Evolutionary conservation across 2,797 vertebrate genomes (phyloP), one percentile per base, ranked within the genome.

Genomic region (Amazona finschi): DNA sequence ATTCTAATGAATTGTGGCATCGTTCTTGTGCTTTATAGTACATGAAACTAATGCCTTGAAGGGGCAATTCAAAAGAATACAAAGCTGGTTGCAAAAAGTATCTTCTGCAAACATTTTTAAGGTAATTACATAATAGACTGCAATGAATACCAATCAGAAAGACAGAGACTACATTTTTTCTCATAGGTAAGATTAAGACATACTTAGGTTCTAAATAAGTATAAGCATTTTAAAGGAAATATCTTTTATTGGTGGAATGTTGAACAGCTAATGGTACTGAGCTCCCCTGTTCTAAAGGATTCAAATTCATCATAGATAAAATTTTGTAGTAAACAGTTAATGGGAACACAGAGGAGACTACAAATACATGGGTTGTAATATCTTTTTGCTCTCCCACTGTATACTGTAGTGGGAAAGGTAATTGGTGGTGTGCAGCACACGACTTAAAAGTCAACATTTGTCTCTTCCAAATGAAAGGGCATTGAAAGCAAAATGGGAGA

Each of bases 51-150:
- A 64, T 93, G 90, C 79, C 88, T 93, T 83, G 78, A 94, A 91
- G 93, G 80, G 41, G 46, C 60, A 65, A 82, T 66, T 62, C 41
- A 85, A 90, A 92, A n/a, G 30, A 46, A 84, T 81, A 58, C 49
- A 88, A 67, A 90, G 44, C 50, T 91, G 28, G 33, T 71, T 95
- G 60, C 60, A 94, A 91, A 41, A 19, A 77, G 17, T 55, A 69
- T 80, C 74, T 87, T 94, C 93, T 85, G 75, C 80, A 85, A 94
- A 89, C 36, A 79, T 87, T 95, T 92, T 90, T 71, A 89, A 93
- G 69, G 77, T 93, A 93, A 95, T 95, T 95, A 85, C 52, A 87
- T 13, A 52, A 72, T 11, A 85, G 24, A 39, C 49, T 21, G 61
- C 73, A 77, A 85, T 74, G 61, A 87, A 80, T 76, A 47, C 19